phyloP scores from a whole-genome alignment of 2,888 invertebrate species.

The Hermaeophaga mercurialis region DNA sequence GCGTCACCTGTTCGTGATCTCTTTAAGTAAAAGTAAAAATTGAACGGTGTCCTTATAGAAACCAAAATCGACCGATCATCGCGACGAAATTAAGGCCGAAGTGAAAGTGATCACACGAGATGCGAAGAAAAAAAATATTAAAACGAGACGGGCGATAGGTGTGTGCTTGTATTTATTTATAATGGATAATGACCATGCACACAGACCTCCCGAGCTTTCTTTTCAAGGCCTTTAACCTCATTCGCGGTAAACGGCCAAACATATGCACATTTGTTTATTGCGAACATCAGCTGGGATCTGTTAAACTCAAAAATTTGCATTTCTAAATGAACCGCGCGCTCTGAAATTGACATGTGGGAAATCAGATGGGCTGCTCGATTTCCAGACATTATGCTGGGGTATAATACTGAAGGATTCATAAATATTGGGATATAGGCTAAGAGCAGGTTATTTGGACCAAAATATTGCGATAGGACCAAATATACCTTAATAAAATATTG shows the following conservation, averaged over 20 bases:
- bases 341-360: no score
- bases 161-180: conserved; percentile 14
- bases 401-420: no score
- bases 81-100: conserved; percentile 38
- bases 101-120: conserved; percentile 37
- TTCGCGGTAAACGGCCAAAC: conserved; percentile 15
- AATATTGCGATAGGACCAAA: no score
- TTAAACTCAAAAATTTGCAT: no score
- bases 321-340: no score
- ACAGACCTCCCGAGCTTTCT: conserved; percentile 34
- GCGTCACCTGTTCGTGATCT: background rate
- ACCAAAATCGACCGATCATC: conserved; percentile 19
- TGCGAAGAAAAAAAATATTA: conserved; percentile 25
- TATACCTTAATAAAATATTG: no score
- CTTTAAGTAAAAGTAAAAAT: conserved; percentile 23
- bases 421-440: no score
- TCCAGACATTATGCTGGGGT: no score
- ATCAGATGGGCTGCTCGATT: no score
- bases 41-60: conserved; percentile 22
- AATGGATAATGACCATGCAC: conserved; percentile 1
- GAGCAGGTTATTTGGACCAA: no score
- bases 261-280: no score
- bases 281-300: no score
- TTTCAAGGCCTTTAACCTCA: conserved; percentile 40
- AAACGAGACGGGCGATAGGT: conserved; percentile 16